Base-by-base conservation (phyloP, 2,797 vertebrate species). In the Argyrosomus regius region DNA sequence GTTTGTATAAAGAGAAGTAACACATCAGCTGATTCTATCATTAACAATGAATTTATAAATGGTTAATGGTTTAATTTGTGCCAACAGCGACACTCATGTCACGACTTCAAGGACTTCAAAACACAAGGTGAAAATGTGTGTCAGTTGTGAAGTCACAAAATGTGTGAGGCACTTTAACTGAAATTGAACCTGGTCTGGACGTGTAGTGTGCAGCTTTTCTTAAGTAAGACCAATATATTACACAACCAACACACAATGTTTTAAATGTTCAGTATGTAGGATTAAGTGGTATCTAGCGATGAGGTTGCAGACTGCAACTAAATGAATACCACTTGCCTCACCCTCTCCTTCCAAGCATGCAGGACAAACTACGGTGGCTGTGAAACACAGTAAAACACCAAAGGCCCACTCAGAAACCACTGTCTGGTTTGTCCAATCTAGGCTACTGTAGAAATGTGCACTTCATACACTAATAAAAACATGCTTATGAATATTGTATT, bases 1-100 rank as follows among this genome's bases (percentile, higher is more conserved):
- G 67, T 67, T 67, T 65, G 26, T 54, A 43, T 46, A 4, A 80
- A 75, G 63, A 73, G 22, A 69, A 72, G 35, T 43, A 54, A 58
- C 39, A 57, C 57, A 71, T 80, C 50, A 64, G 8, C 35, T 39
- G 31, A 31, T 31, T 31, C 31, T 31, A 31, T 31, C 31, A 31
- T 31, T 31, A 31, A 7, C 31, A 31, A 31, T 72, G 4, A 17
- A 35, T 53, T 1, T 16, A 54, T 49, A 24, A 28, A n/a, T 39
- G 16, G 14, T 61, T 69, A 2, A 43, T 24, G 11, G 43, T 48
- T 60, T 35, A 48, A 64, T 74, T 46, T 63, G 14, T 12, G 46
- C 59, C 12, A 1, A 24, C 11, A 28, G 41, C 35, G 17, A 7
- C 18, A 60, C 13, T 52, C 4, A 26, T 31, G 48, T 39, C 3